These are phyloP conservation scores for Drosophila maculinotata DNA, from an alignment of 2,888 invertebrate species.

Conservation along the genomic window DNA sequence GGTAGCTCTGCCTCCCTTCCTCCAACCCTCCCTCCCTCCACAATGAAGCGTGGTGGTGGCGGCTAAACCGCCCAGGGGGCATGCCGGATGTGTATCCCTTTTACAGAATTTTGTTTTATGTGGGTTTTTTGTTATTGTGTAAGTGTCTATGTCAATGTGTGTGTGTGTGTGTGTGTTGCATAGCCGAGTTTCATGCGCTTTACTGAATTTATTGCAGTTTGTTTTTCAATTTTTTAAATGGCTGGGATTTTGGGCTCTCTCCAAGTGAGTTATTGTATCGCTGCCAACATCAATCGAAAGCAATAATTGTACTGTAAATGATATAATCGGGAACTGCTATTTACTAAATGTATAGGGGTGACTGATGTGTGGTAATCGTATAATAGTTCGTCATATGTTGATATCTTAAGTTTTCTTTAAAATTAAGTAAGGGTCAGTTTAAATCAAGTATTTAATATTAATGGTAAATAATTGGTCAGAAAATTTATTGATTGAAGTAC, in stretches of 20 bases:
- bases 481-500: too few species aligned
- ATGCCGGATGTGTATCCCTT: constrained; percentile 56
- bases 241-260: constrained; percentile 38
- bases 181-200: constrained; percentile 41
- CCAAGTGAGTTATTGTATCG: constrained; percentile 60
- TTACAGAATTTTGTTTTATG: constrained; percentile 24
- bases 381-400: too few species aligned
- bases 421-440: too few species aligned
- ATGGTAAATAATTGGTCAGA: too few species aligned
- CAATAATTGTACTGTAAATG: constrained; percentile 51
- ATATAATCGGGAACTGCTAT: constrained; percentile 4
- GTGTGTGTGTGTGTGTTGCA: constrained; percentile 1
- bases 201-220: constrained; percentile 77
- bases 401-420: too few species aligned
- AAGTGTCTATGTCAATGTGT: not conserved
- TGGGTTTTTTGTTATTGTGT: constrained; percentile 24
- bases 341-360: not conserved
- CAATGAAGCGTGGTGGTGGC: constrained; percentile 10
- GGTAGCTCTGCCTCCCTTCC: constrained; percentile 25
- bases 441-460: not conserved
- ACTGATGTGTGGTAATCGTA: too few species aligned
- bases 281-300: constrained; percentile 54
- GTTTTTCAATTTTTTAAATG: constrained; percentile 77
- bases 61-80: constrained; percentile 40
- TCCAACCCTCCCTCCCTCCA: constrained; percentile 6